phyloP scores from a whole-genome alignment of 2,113 vertebrate species.

The Gymnocephalus cernua region DNA sequence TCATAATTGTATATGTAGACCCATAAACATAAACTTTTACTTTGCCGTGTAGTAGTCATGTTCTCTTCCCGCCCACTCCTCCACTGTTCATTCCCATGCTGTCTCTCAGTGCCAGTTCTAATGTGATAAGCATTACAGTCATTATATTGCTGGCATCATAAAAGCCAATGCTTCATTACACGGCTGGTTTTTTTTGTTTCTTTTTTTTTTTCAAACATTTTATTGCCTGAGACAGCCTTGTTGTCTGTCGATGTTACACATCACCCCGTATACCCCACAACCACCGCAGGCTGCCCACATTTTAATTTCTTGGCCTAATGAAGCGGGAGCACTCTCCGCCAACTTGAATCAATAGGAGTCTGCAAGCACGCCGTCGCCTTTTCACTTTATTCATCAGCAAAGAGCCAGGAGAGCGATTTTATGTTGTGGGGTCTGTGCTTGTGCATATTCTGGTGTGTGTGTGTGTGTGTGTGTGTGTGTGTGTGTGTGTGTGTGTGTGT shows the following conservation, averaged over 20 bases:
- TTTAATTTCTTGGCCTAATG: slow-evolving; percentile 88
- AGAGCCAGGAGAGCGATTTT: slow-evolving; percentile 44
- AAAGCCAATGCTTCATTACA: slow-evolving; percentile 71
- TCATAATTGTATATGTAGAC: neutral
- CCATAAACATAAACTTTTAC: neutral
- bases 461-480: slow-evolving; percentile 27
- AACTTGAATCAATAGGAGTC: slow-evolving; percentile 75
- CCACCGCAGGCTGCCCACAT: slow-evolving; percentile 69
- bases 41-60: neutral
- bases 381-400: slow-evolving; percentile 71
- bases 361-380: slow-evolving; percentile 50
- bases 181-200: slow-evolving; percentile 5
- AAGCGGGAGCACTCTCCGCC: slow-evolving; percentile 71
- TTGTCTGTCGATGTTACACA: slow-evolving; percentile 54
- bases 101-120: slow-evolving; percentile 31
- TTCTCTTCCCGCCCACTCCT: neutral
- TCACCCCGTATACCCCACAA: slow-evolving; percentile 43
- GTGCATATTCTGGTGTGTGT: neutral
- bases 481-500: slow-evolving; percentile 4
- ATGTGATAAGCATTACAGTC: slow-evolving; percentile 45
- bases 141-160: slow-evolving; percentile 53
- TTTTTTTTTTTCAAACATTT: slow-evolving; percentile 4
- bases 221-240: slow-evolving; percentile 48
- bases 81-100: slow-evolving; percentile 9
- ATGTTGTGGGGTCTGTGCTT: slow-evolving; percentile 3